phyloP scores from a whole-genome alignment of 1,140 invertebrate genomes.

The Parapsyche elsis region DNA sequence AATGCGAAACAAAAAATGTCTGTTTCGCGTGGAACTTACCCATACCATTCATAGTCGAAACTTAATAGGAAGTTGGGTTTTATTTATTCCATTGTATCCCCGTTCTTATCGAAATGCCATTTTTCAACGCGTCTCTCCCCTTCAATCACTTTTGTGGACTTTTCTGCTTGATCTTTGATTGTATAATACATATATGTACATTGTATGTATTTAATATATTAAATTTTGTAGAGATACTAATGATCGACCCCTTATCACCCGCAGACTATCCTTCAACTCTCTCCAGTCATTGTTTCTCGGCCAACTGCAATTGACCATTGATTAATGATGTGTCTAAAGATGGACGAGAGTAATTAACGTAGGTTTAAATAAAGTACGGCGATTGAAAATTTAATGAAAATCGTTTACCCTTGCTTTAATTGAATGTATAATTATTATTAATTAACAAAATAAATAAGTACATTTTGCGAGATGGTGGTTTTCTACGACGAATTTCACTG shows the following conservation, averaged over 20 bases:
- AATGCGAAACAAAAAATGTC: no score
- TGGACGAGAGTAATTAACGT: constrained; percentile 44
- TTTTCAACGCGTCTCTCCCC: neutral
- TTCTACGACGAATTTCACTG: no score
- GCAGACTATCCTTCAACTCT: neutral
- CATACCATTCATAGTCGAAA: no score
- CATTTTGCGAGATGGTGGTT: no score
- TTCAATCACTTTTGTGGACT: neutral
- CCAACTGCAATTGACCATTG: constrained; percentile 53
- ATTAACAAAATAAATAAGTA: no score
- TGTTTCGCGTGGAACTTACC: no score
- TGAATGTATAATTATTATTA: neutral
- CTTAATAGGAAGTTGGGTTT: neutral
- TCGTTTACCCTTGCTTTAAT: neutral
- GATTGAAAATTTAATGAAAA: neutral
- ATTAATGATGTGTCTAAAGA: constrained; percentile 47
- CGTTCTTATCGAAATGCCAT: no score
- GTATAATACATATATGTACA: no score
- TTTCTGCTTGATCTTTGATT: no score
- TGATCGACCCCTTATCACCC: neutral
- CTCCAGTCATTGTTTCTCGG: constrained; percentile 43
- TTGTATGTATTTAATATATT: neutral
- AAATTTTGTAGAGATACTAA: constrained; percentile 19
- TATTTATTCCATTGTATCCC: neutral
- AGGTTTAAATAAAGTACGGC: neutral